phyloP scores from a whole-genome alignment of 1,140 invertebrate genomes.

The Mya arenaria region DNA sequence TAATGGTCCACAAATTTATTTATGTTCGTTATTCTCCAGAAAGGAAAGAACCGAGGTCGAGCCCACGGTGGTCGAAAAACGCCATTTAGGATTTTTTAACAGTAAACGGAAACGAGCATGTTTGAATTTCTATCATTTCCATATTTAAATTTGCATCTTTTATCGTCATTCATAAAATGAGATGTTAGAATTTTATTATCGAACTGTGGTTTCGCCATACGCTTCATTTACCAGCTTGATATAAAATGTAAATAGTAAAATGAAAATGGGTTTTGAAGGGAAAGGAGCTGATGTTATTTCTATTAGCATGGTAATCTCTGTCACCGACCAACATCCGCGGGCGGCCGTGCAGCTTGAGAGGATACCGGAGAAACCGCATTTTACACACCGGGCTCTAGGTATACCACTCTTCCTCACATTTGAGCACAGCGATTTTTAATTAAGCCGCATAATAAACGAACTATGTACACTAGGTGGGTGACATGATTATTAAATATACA shows the following conservation, averaged over 20 bases:
- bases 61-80: slow-evolving; percentile 25
- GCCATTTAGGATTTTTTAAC: slow-evolving; percentile 32
- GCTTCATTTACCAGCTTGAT: slow-evolving; percentile 43
- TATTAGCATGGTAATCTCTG: slow-evolving; percentile 26
- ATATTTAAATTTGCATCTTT: slow-evolving; percentile 55
- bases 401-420: too few relatives aligned
- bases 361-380: too few relatives aligned
- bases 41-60: neutral
- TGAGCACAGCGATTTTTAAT: too few relatives aligned
- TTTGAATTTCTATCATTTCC: slow-evolving; percentile 51
- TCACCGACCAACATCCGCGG: slow-evolving; percentile 1
- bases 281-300: slow-evolving; percentile 29
- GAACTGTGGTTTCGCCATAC: slow-evolving; percentile 35
- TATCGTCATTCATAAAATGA: slow-evolving; percentile 50
- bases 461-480: too few relatives aligned
- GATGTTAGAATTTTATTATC: slow-evolving; percentile 57
- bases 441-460: too few relatives aligned
- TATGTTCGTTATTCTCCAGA: slow-evolving; percentile 38
- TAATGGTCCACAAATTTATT: slow-evolving; percentile 50
- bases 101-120: slow-evolving; percentile 52
- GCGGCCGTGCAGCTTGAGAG: too few relatives aligned
- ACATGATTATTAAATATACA: too few relatives aligned
- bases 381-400: too few relatives aligned
- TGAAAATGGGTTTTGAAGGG: slow-evolving; percentile 27
- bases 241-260: slow-evolving; percentile 55